Evolutionary conservation across 2,797 vertebrate species (phyloP).

Genomic region (Haliaeetus vocifer): DNA sequence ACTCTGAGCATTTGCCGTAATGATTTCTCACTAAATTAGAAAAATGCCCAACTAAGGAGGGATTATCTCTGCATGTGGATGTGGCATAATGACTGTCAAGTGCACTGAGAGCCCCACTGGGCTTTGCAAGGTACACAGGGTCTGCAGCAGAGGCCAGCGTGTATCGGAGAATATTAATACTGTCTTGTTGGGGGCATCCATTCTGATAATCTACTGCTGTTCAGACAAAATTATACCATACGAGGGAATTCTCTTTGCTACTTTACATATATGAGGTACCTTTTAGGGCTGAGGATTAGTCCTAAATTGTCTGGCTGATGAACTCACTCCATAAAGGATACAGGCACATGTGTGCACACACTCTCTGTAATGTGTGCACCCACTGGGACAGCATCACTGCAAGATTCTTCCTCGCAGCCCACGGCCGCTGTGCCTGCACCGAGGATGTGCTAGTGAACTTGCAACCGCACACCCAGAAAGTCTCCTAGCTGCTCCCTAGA

Average conservation of each 20-base stretch:
- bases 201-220: constrained; percentile 30
- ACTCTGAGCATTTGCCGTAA: constrained; percentile 58
- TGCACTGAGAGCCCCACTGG: constrained; percentile 63
- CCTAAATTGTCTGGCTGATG: neutral
- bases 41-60: constrained; percentile 69
- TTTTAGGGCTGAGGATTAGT: constrained; percentile 20
- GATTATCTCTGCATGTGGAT: constrained; percentile 68
- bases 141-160: constrained; percentile 1
- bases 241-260: constrained; percentile 30
- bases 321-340: neutral
- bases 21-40: constrained; percentile 72
- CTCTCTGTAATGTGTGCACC: neutral
- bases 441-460: neutral
- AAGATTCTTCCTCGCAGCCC: neutral
- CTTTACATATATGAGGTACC: constrained; percentile 50
- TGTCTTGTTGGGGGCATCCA: constrained; percentile 33
- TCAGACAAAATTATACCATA: constrained; percentile 56
- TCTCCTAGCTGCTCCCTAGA: neutral
- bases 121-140: constrained; percentile 42
- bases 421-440: fast-evolving
- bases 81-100: constrained; percentile 66
- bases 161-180: constrained; percentile 44
- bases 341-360: neutral
- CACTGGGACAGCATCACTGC: neutral
- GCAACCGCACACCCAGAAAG: neutral